Conservation (phyloP, 2,797 vertebrate species). For the Hyperoplus lanceolatus region DNA sequence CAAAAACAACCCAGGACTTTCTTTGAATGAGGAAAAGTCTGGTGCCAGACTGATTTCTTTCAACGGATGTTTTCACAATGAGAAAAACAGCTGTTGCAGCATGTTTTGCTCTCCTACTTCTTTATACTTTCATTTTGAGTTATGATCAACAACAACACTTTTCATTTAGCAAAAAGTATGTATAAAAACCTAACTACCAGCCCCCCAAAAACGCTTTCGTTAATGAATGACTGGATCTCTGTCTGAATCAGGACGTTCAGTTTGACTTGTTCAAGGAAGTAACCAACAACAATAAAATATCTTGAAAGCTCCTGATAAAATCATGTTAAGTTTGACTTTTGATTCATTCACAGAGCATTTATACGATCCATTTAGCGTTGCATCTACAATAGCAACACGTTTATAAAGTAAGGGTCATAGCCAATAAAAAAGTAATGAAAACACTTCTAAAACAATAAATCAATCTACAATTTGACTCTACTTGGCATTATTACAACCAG, state of each 20-base stretch:
- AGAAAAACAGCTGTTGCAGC: constrained; percentile 33
- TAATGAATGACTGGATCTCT: not conserved
- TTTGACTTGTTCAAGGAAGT: constrained; percentile 7
- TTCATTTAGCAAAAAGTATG: too few relatives aligned
- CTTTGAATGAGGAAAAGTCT: constrained; percentile 21
- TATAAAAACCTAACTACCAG: not conserved
- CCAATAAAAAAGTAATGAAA: not conserved
- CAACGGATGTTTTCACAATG: constrained; percentile 51
- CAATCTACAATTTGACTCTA: not conserved
- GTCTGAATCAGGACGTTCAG: not conserved
- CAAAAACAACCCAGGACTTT: constrained; percentile 61
- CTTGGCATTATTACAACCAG: not conserved
- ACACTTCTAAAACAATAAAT: not conserved
- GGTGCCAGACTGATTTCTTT: constrained; percentile 2
- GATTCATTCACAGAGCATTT: not conserved
- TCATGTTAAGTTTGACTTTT: not conserved
- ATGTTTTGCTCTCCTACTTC: not conserved
- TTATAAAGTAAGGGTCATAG: not conserved
- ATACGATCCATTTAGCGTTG: not conserved
- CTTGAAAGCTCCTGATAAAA: not conserved
- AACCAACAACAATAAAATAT: constrained; percentile 7
- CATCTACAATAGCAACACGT: not conserved
- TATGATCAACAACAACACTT: not conserved
- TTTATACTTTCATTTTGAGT: not conserved
- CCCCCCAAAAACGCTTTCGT: not conserved